A percentile compares a stretch with the other conserved stretches of the same genome.
Conservation (phyloP, 2,113 vertebrate genomes). For the Smithornis capensis region DNA sequence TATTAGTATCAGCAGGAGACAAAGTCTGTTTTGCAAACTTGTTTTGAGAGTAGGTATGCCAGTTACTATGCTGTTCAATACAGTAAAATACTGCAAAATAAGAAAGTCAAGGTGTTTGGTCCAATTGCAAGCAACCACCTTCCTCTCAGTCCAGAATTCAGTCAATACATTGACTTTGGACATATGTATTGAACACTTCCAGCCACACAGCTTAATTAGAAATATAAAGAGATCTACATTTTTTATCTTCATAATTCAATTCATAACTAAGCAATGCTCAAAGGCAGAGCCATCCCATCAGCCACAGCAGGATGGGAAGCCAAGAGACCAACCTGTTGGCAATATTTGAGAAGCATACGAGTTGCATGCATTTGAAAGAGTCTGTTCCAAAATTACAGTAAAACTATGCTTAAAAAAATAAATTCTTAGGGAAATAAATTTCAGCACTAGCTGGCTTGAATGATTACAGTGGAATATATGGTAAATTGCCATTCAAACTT, state of each 20-base stretch:
- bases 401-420: not conserved
- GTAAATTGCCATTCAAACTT: not conserved
- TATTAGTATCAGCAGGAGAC: not conserved
- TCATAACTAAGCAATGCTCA: not conserved
- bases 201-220: not conserved
- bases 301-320: not conserved
- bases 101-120: not conserved
- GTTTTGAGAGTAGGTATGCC: not conserved
- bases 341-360: rapidly evolving
- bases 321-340: not conserved
- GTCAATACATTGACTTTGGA: not conserved
- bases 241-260: not conserved
- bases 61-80: not conserved
- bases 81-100: not conserved
- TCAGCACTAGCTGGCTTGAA: not conserved
- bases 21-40: not conserved
- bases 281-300: rapidly evolving
- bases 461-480: not conserved
- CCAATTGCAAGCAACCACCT: not conserved
- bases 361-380: not conserved
- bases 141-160: not conserved
- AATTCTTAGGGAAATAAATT: not conserved
- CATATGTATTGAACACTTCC: not conserved
- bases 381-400: not conserved
- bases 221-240: not conserved